phyloP scores from a whole-genome alignment of 2,113 vertebrate genomes.

The Macrotus californicus region DNA sequence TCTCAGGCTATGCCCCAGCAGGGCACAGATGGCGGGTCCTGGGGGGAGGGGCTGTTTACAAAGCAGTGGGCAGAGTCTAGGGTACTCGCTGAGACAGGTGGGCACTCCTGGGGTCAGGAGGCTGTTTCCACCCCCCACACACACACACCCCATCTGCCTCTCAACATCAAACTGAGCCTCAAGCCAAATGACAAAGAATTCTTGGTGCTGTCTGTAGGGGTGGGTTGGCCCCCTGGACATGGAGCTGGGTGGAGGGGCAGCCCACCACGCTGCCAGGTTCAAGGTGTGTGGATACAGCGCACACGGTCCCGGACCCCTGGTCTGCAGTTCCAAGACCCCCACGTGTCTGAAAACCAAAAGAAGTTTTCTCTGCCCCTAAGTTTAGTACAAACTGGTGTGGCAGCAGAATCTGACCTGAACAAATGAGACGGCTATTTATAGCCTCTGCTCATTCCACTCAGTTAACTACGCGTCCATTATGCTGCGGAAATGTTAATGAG shows the following conservation, averaged over 20 bases:
- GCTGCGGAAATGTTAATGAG: constrained; percentile 36
- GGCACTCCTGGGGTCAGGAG: too few relatives aligned
- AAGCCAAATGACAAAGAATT: not conserved
- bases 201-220: fast-evolving
- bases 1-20: not conserved
- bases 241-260: too few relatives aligned
- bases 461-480: constrained; percentile 40
- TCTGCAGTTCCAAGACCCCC: not conserved
- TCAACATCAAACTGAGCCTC: not conserved
- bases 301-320: not conserved
- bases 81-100: fast-evolving
- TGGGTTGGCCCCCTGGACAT: not conserved
- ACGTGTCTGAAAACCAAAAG: not conserved
- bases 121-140: not conserved
- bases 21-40: too few relatives aligned
- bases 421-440: constrained; percentile 60
- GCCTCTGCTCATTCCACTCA: constrained; percentile 48
- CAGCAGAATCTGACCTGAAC: constrained; percentile 57
- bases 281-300: not conserved
- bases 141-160: not conserved
- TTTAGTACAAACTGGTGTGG: constrained; percentile 13
- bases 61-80: too few relatives aligned
- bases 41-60: not conserved
- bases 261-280: not conserved
- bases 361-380: not conserved